Conservation (phyloP, 2,888 invertebrate species). For the Tetanocera ferruginea region DNA sequence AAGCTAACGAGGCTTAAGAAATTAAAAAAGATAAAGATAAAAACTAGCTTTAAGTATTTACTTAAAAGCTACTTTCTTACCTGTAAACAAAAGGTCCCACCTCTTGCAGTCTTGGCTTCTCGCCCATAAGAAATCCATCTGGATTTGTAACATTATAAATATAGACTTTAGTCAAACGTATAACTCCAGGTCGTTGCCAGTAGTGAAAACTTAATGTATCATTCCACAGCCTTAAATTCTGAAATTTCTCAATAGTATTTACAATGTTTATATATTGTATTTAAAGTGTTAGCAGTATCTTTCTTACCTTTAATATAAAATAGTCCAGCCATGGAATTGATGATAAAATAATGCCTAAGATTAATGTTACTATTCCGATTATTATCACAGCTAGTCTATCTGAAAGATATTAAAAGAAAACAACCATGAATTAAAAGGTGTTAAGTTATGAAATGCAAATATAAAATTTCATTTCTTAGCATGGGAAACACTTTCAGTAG, state of each 20-base stretch:
- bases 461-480: too few relatives aligned
- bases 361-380: conserved; percentile 84
- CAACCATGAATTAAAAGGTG: not conserved
- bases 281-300: not conserved
- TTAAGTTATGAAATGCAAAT: too few relatives aligned
- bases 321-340: conserved; percentile 92
- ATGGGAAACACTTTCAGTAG: too few relatives aligned
- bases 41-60: too few relatives aligned
- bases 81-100: conserved; percentile 89
- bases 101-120: conserved; percentile 85
- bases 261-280: not conserved
- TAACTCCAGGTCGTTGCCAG: conserved; percentile 89
- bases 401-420: conserved; percentile 70
- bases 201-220: conserved; percentile 89
- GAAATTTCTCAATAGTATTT: conserved; percentile 54
- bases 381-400: conserved; percentile 85
- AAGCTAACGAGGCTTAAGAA: too few relatives aligned
- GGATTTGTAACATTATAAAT: conserved; percentile 92
- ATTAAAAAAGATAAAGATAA: too few relatives aligned
- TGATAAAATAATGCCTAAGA: conserved; percentile 83
- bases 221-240: conserved; percentile 88
- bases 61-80: conserved; percentile 70
- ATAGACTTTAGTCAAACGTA: conserved; percentile 86
- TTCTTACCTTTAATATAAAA: conserved; percentile 83
- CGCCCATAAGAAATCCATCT: conserved; percentile 82